These are phyloP conservation scores for Cancer borealis DNA, from an alignment of 2,888 invertebrate species.

Conservation along the genomic window DNA sequence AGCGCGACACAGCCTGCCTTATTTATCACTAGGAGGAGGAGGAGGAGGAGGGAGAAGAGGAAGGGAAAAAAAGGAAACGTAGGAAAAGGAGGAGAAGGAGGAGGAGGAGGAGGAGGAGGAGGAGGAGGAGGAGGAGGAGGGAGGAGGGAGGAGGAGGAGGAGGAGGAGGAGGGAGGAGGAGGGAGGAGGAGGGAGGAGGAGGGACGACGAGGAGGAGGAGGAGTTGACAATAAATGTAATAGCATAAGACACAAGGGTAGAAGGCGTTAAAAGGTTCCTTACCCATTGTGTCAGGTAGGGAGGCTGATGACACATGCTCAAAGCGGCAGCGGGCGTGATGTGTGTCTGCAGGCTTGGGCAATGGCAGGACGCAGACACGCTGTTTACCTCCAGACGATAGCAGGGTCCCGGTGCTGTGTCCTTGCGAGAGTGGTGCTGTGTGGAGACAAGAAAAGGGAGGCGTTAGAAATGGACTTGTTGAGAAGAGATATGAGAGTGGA, in stretches of 20 bases:
- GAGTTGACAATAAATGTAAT: neutral
- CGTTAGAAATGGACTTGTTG: neutral
- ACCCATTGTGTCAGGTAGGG: neutral
- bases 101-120: neutral
- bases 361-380: neutral
- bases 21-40: neutral
- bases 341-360: neutral
- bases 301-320: neutral
- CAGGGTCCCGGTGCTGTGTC: neutral
- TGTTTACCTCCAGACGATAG: neutral
- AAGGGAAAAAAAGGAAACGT: too few relatives aligned
- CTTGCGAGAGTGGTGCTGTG: neutral
- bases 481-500: neutral
- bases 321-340: neutral
- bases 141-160: too few relatives aligned
- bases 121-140: neutral
- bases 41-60: neutral
- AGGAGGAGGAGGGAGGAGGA: too few relatives aligned
- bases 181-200: neutral
- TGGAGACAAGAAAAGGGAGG: neutral
- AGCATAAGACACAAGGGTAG: neutral
- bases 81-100: too few relatives aligned
- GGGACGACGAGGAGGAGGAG: neutral
- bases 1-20: neutral
- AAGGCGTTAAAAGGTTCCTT: conserved; percentile 34